Evolutionary conservation across 2,113 vertebrate species (phyloP), one percentile per base, ranked within the genome.

Genomic region (Hirundichthys speculiger): DNA sequence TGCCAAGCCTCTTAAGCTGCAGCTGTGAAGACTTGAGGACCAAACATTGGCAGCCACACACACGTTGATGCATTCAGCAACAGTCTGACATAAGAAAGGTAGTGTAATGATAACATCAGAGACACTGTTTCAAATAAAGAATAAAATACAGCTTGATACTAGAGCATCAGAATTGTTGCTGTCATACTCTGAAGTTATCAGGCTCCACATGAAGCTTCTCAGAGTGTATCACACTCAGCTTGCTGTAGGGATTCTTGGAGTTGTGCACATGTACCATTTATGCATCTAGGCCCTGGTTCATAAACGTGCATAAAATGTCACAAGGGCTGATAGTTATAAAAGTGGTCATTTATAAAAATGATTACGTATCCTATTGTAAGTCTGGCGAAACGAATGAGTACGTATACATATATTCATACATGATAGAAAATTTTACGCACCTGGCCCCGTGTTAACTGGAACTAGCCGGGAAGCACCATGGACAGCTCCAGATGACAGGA

Each of bases 201-300:
- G 95, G 94, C 72, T 96, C 94, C 61, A 96, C 94, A 10, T 92
- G 90, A 42, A 97, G 91, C 65, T 93, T 76, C 77, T 95, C 93
- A 20, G 95, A 95, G 15, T 96, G 95, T 78, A 91, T 89, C 66
- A 91, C 85, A 0, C 94, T 95, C 49, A 95, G 90, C 1, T 84
- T 86, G 74, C 82, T 40, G 84, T 95, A 83, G 15, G 84, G 45
- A 0, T 5, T 43, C 7, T 78, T 73, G 7, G 96, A 79, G 81
- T 94, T 40, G 64, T 95, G 93, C 3, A 95, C 0, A n/a, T n/a
- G n/a, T n/a, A n/a, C n/a, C n/a, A n/a, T n/a, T n/a, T n/a, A n/a
- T n/a, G n/a, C n/a, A n/a, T n/a, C n/a, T n/a, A n/a, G n/a, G n/a
- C n/a, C n/a, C n/a, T n/a, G n/a, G n/a, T n/a, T n/a, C n/a, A n/a